phyloP scores from a whole-genome alignment of 1,140 invertebrate species.

The Trachymyrmex cornetzi region DNA sequence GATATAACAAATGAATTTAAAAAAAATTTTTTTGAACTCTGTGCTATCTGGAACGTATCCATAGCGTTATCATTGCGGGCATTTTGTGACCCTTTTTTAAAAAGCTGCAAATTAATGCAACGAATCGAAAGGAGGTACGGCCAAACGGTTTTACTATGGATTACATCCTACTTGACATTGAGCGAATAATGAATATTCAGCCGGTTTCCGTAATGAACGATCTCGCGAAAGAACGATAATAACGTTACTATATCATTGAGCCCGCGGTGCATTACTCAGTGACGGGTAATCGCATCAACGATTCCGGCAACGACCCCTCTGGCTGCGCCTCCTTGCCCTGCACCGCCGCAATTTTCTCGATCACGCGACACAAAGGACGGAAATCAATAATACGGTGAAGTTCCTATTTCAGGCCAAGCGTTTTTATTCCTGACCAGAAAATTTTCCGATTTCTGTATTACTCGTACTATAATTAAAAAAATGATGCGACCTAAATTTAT shows the following conservation, averaged over 20 bases:
- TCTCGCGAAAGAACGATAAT: constrained; percentile 51
- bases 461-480: too few relatives aligned
- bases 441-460: not conserved
- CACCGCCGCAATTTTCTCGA: constrained; percentile 77
- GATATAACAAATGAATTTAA: too few relatives aligned
- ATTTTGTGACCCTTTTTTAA: not conserved
- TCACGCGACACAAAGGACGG: constrained; percentile 78
- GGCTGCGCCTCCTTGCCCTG: constrained; percentile 69
- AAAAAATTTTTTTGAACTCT: too few relatives aligned
- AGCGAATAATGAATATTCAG: constrained; percentile 50
- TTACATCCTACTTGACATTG: constrained; percentile 34
- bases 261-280: constrained; percentile 69
- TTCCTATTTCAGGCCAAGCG: constrained; percentile 9
- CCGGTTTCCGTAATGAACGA: constrained; percentile 11
- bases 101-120: constrained; percentile 24
- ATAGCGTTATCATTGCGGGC: not conserved
- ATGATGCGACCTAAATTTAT: not conserved
- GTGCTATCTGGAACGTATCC: not conserved
- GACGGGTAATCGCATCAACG: constrained; percentile 60
- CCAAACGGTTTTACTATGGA: constrained; percentile 20
- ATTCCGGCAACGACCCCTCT: constrained; percentile 55
- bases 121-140: not conserved
- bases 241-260: constrained; percentile 63
- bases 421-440: constrained; percentile 22
- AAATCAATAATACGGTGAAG: constrained; percentile 76